phyloP scores from a whole-genome alignment of 2,113 vertebrate species.

The Martes martes region DNA sequence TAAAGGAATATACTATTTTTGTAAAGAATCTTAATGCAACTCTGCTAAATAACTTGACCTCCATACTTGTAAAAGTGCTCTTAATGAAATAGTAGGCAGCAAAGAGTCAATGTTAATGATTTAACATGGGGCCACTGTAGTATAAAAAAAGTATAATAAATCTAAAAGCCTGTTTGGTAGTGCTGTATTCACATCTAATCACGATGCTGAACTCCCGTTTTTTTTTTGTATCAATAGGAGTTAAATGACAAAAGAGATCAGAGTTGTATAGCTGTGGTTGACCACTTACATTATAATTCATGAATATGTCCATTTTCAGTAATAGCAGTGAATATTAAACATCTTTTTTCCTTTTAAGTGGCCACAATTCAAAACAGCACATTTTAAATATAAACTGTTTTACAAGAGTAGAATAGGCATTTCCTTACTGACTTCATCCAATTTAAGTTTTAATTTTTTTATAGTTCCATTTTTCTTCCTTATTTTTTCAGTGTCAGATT shows the following conservation, averaged over 20 bases:
- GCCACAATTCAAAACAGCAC: constrained; percentile 48
- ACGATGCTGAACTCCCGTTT: neutral
- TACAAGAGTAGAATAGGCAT: constrained; percentile 53
- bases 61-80: neutral
- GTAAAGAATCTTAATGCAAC: neutral
- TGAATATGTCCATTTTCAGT: constrained; percentile 48
- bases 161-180: neutral
- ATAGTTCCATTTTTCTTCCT: neutral
- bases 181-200: neutral
- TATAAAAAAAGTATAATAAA: neutral
- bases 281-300: constrained; percentile 53
- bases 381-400: constrained; percentile 52
- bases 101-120: neutral
- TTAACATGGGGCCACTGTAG: neutral
- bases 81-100: neutral
- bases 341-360: constrained; percentile 45
- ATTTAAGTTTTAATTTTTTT: neutral
- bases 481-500: neutral
- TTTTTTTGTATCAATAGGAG: constrained; percentile 14
- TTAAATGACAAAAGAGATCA: constrained; percentile 19
- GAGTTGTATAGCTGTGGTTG: neutral
- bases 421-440: neutral
- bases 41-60: neutral
- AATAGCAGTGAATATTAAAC: constrained; percentile 59
- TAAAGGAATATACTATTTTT: neutral